Percentiles rank a stretch among this genome's conserved stretches.
phyloP scores from a whole-genome alignment of 2,797 vertebrate species.

The Gymnoscopelus braueri region DNA sequence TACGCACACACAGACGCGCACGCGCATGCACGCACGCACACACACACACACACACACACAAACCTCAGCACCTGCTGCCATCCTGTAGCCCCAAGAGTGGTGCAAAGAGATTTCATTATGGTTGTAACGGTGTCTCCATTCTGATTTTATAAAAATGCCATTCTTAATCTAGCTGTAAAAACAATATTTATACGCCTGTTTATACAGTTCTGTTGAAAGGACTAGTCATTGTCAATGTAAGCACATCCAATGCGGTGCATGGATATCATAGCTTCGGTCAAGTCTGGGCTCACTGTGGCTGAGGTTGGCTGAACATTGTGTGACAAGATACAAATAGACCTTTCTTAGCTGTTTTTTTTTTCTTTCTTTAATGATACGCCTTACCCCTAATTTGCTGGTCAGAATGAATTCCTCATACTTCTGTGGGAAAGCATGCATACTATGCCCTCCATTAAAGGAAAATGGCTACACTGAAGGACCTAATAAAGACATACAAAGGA shows the following conservation, averaged over 20 bases:
- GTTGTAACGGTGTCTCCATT: conserved; percentile 33
- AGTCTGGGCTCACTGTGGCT: conserved; percentile 33
- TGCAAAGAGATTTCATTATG: conserved; percentile 34
- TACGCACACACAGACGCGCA: conserved; percentile 5
- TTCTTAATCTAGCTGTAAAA: conserved; percentile 51
- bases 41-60: conserved; percentile 8
- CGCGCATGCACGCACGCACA: not conserved
- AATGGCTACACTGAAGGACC: conserved; percentile 28
- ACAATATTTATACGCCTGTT: conserved; percentile 42
- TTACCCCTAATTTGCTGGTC: conserved; percentile 46
- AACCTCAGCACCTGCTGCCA: conserved; percentile 20
- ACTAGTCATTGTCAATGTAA: conserved; percentile 40
- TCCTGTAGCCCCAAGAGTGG: conserved; percentile 14
- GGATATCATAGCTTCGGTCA: conserved; percentile 2
- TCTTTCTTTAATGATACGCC: conserved; percentile 50
- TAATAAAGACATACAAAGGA: conserved; percentile 69
- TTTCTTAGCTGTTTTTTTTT: conserved; percentile 44
- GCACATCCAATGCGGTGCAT: conserved; percentile 16
- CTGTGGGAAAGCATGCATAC: conserved; percentile 62
- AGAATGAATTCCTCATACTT: conserved; percentile 59
- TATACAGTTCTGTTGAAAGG: conserved; percentile 39
- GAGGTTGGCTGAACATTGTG: conserved; percentile 36
- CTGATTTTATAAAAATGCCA: conserved; percentile 34
- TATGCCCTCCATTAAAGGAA: conserved; percentile 30
- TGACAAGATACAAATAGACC: conserved; percentile 43